Evolutionary conservation across 1,140 invertebrate genomes (phyloP), one percentile per base, ranked within the genome.

Genomic region (Rhyzopertha dominica): DNA sequence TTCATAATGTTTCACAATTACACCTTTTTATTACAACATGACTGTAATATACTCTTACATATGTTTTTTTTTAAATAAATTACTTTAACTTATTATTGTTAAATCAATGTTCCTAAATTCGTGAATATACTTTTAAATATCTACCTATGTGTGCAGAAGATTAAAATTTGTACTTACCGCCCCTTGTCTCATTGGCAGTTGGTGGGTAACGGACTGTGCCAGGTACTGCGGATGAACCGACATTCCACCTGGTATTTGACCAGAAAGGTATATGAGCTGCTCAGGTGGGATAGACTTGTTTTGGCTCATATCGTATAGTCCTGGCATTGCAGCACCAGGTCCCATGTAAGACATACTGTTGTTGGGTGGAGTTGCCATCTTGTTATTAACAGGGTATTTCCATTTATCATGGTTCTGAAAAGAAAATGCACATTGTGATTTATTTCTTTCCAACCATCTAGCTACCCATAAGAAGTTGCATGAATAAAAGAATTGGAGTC

Each of bases 371-470:
- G 69, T 60, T 53, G 67, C 48, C 68, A 63, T 57, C 71, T 77
- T 67, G 29, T 50, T 62, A 38, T 54, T 59, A 14, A 52, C 37
- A 12, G 62, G 61, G 30, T 62, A 81, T 63, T 81, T 82, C 81
- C 80, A 84, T 70, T 82, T 82, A 64, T 82, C 80, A 67, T 79
- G 77, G 69, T 77, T 82, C 79, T 83, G 69, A 52, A 77, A 78
- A 54, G 44, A 61, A 44, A 28, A 52, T 59, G 51, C 58, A n/a
- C n/a, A n/a, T n/a, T n/a, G n/a, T n/a, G n/a, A n/a, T n/a, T n/a
- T n/a, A n/a, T n/a, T n/a, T n/a, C n/a, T n/a, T n/a, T n/a, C n/a
- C n/a, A n/a, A n/a, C n/a, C n/a, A n/a, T n/a, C n/a, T n/a, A n/a
- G n/a, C n/a, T n/a, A n/a, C n/a, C n/a, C n/a, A n/a, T n/a, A n/a